Percentiles rank a stretch among this genome's conserved stretches.
Evolutionary conservation across 2,797 vertebrate species (phyloP).

Genomic region (Rhinella marina): DNA sequence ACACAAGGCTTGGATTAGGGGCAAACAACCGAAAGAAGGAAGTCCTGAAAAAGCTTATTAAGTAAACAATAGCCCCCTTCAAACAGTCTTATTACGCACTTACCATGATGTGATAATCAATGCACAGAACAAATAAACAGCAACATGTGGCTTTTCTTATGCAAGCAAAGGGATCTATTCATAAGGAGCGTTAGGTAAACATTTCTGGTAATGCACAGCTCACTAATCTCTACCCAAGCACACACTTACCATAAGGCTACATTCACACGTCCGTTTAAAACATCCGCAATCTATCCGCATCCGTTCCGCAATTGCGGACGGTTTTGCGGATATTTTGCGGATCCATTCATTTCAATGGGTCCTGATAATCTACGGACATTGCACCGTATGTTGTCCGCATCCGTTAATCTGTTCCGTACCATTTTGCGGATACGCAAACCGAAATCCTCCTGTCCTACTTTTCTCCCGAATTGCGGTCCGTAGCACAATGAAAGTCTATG

Average conservation of each 20-base stretch:
- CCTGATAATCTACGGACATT: no score
- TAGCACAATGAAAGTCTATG: no score
- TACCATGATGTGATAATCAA: slow-evolving; percentile 4
- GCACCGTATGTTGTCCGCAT: no score
- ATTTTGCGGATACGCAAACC: no score
- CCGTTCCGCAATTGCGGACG: no score
- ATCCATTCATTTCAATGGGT: no score
- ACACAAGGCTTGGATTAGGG: slow-evolving; percentile 28
- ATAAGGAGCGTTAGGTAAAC: not conserved
- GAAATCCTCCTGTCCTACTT: no score
- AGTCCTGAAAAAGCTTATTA: slow-evolving; percentile 42
- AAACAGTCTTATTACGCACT: slow-evolving; percentile 19
- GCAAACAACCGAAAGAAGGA: slow-evolving; percentile 18
- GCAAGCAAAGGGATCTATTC: slow-evolving; percentile 14
- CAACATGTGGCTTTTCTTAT: slow-evolving; percentile 35
- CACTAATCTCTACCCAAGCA: not conserved
- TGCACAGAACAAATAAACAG: slow-evolving; percentile 33
- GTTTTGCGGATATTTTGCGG: no score
- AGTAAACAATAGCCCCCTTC: slow-evolving; percentile 40
- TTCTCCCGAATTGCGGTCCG: no score
- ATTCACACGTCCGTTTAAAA: no score
- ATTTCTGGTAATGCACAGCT: not conserved
- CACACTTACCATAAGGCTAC: not conserved
- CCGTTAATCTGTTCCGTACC: no score
- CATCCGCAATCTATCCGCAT: no score